Base-by-base conservation (phyloP, 2,888 invertebrate species). In the Diplolepis rosae region DNA sequence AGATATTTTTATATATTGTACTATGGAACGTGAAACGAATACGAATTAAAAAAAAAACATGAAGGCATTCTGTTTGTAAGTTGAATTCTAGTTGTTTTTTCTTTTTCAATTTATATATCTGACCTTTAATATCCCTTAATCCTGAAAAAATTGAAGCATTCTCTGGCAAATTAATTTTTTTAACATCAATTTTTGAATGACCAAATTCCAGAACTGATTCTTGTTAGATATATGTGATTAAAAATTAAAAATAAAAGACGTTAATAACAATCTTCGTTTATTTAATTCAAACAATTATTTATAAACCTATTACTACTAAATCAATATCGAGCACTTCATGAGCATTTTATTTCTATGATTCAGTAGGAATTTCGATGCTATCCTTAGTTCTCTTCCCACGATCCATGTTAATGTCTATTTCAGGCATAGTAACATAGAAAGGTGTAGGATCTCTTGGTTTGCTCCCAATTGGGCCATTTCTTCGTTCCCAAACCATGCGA, bases 401-500 rank as follows among this genome's bases (percentile, higher is more conserved):
- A n/a, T 61, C 9, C 5, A 2, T 6, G 24, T 61, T 61, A 2
- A n/a, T 2, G 35, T 61, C 61, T 7, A 7, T 39, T 4, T 61
- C 61, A 4, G 13, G 1, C 39, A 35, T 24, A 11, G 7, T 35
- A 35, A 18, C n/a, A 39, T 7, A 39, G 24, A 7, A 24, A 27
- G 61, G 39, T 61, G 35, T 39, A 61, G 61, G 39, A n/a, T 61
- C 61, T 39, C 27, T 61, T 61, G 61, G 61, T n/a, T 2, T 39
- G 13, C 35, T 27, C n/a, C 94, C 94, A 56, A 94, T 92, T 13
- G 93, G 92, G 6, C 97, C 97, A 82, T 99, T 93, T 76, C 98
- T 93, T 87, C 97, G 93, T 90, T 99, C 98, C 98, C 98, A 99
- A 82, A 98, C 91, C 93, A 99, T 91, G 78, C 99, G 95, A 90